A percentile compares a stretch with the other conserved stretches of the same genome.
These are phyloP conservation scores for Pyrgus malvae DNA, from an alignment of 2,888 invertebrate species.

Conservation along the genomic window DNA sequence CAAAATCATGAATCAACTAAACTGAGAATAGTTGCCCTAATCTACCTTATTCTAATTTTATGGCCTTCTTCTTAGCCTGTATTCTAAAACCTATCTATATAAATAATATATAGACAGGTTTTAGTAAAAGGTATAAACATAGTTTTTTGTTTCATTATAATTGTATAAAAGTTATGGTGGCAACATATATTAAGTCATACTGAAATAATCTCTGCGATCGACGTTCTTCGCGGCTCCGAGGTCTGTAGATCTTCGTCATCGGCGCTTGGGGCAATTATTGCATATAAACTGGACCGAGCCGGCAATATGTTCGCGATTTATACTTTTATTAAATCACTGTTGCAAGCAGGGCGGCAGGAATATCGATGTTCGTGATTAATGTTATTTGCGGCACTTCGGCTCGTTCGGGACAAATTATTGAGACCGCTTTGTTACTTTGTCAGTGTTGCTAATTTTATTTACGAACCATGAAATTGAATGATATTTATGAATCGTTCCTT, in stretches of 20 bases:
- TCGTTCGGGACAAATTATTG: conserved; percentile 73
- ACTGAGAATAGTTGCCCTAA: too few species aligned
- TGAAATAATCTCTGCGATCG: neutral
- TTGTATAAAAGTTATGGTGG: too few species aligned
- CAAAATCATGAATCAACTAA: too few species aligned
- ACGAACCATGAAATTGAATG: conserved; percentile 76
- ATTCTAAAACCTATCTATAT: too few species aligned
- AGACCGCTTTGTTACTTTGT: conserved; percentile 74
- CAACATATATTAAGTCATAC: conserved; percentile 28
- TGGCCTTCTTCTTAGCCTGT: too few species aligned
- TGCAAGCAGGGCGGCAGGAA: conserved; percentile 12
- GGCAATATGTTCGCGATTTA: conserved; percentile 37
- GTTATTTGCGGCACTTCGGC: conserved; percentile 47
- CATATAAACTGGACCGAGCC: conserved; percentile 70
- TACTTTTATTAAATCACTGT: conserved; percentile 38
- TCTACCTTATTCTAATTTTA: too few species aligned
- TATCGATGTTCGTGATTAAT: conserved; percentile 56
- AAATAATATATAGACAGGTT: too few species aligned
- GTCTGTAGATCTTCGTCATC: too few species aligned
- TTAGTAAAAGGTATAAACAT: too few species aligned
- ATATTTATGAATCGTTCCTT: conserved; percentile 53
- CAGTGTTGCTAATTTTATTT: conserved; percentile 77
- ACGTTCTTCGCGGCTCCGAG: too few species aligned
- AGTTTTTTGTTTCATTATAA: too few species aligned
- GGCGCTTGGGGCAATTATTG: conserved; percentile 55